Conservation (phyloP, 2,888 invertebrate species). For the Hemicrepidius hirtus region DNA sequence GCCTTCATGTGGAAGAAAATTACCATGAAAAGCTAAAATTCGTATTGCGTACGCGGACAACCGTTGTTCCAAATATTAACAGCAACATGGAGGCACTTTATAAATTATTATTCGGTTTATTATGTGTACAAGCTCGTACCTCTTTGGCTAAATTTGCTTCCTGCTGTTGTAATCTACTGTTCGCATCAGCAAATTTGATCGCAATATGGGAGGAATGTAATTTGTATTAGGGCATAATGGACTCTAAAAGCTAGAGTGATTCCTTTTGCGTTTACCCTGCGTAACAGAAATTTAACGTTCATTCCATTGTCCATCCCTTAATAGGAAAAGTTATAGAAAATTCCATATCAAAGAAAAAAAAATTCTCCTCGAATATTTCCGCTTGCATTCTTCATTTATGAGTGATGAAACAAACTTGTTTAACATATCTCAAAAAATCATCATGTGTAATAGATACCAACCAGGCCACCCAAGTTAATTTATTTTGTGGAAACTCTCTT, state of each 20-base stretch:
- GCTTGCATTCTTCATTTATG: too few species aligned
- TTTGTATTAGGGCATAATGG: slow-evolving; percentile 17
- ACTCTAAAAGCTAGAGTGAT: slow-evolving; percentile 21
- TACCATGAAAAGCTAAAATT: neutral
- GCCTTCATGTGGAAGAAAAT: neutral
- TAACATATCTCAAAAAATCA: too few species aligned
- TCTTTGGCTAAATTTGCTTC: slow-evolving; percentile 11
- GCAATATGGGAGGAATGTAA: slow-evolving; percentile 4
- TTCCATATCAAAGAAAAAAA: too few species aligned
- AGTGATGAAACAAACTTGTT: too few species aligned
- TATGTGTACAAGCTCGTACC: slow-evolving; percentile 6
- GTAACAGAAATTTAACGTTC: neutral
- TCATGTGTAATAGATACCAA: too few species aligned
- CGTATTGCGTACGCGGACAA: neutral
- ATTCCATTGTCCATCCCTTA: too few species aligned
- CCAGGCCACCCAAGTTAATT: too few species aligned
- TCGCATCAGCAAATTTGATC: slow-evolving; percentile 19
- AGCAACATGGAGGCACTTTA: neutral
- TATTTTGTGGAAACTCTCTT: too few species aligned
- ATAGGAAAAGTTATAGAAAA: too few species aligned
- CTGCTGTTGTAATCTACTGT: slow-evolving; percentile 17
- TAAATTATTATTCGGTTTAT: slow-evolving; percentile 18
- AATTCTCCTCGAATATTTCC: too few species aligned
- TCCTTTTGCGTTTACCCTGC: neutral
- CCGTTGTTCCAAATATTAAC: slow-evolving; percentile 1